Evolutionary conservation across 2,888 invertebrate species (phyloP).

Genomic region (Rhimphoctona megacephalus): DNA sequence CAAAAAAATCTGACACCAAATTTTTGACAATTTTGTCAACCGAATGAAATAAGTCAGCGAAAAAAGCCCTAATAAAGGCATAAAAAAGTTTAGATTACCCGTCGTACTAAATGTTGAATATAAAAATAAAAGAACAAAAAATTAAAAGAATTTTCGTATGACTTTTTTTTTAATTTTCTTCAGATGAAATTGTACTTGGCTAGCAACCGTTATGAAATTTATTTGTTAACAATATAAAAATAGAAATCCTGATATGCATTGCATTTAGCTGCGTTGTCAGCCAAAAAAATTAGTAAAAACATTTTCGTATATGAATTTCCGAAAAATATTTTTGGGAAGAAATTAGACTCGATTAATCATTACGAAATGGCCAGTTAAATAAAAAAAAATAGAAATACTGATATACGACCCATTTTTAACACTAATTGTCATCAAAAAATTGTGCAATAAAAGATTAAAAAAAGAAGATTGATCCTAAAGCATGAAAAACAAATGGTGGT

Average conservation of each 20-base stretch:
- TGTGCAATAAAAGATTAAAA: not conserved
- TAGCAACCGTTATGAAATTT: not conserved
- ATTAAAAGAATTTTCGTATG: not conserved
- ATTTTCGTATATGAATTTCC: not conserved
- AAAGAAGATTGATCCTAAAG: not conserved
- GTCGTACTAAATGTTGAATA: too few relatives aligned
- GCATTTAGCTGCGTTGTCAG: not conserved
- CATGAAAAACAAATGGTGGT: slow-evolving; percentile 56
- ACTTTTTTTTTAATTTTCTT: not conserved
- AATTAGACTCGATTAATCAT: not conserved
- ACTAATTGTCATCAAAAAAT: not conserved
- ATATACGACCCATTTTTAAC: not conserved
- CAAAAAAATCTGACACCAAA: not conserved
- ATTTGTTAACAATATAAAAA: not conserved
- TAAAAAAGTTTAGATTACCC: not conserved
- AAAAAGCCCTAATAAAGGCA: not conserved
- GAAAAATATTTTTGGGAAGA: not conserved
- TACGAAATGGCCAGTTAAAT: not conserved
- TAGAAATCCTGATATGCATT: not conserved
- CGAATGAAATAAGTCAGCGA: not conserved
- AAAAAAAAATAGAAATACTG: not conserved
- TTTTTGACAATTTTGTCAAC: not conserved
- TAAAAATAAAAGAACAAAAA: not conserved
- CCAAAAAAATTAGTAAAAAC: not conserved
- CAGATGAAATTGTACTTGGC: not conserved